These are phyloP conservation scores for Hypanus sabinus DNA, from an alignment of 2,113 vertebrate genomes.

Conservation along the genomic window DNA sequence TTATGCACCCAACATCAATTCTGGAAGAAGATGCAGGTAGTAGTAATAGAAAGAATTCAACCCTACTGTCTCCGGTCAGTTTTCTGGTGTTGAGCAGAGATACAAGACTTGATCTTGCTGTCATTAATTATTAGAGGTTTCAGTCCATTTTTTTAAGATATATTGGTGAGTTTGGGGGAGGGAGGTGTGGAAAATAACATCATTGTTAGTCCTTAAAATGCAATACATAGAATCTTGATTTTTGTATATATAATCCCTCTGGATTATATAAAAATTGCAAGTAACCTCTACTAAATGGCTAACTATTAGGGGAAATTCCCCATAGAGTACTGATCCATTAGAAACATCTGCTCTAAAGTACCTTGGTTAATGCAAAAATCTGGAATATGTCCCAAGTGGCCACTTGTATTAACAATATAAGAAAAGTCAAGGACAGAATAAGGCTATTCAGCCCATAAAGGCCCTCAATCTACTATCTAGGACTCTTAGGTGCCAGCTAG, in stretches of 20 bases:
- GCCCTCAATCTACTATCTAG: background rate
- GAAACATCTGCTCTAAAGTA: slow-evolving; percentile 14
- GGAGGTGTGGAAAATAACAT: background rate
- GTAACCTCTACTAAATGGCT: slow-evolving; percentile 3
- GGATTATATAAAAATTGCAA: background rate
- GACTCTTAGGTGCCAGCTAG: background rate
- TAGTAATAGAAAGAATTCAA: background rate
- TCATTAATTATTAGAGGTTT: background rate
- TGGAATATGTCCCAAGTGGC: background rate
- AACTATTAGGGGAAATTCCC: slow-evolving; percentile 12
- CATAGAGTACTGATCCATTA: background rate
- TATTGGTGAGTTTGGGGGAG: background rate
- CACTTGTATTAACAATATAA: background rate
- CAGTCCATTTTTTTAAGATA: background rate
- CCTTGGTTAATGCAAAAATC: slow-evolving; percentile 18
- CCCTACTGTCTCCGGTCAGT: background rate
- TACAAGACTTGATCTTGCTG: background rate
- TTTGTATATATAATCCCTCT: background rate
- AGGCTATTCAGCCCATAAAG: background rate
- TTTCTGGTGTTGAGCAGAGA: background rate
- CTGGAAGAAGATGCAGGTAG: background rate
- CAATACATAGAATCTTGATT: background rate
- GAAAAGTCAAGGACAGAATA: slow-evolving; percentile 22
- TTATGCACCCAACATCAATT: background rate
- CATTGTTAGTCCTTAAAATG: background rate